Base-by-base conservation (phyloP, 1,140 invertebrate genomes). In the Frieseomelitta varia region DNA sequence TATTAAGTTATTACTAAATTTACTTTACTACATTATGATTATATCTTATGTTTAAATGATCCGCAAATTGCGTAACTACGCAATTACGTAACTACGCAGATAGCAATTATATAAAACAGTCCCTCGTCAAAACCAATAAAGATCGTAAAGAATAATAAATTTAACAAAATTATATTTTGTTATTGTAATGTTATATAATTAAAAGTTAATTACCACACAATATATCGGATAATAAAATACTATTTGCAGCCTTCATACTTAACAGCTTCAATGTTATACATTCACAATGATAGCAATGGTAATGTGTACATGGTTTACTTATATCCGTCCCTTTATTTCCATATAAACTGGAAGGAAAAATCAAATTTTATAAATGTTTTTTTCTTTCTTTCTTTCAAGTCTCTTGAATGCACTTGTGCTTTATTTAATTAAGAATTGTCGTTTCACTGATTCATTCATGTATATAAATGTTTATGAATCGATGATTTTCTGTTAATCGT, bases 21-120 rank as follows among this genome's bases (percentile, higher is more conserved):
- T 92, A 92, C 85, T 91, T 90, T 85, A 81, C 86, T 92, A 90
- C 87, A 88, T 89, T 94, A 93, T 88, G 93, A 90, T 94, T 93
- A 94, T 90, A 88, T 80, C 81, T 77, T 85, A 76, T 75, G 78
- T 79, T 68, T 84, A 77, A 85, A 81, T 84, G 69, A 81, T 79
- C 61, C 84, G 73, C 74, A 68, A 92, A 92, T 87, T 92, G 91
- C 93, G 92, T 92, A 86, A 91, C 85, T 93, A 90, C 87, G 90
- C 85, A 89, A n/a, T 92, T 92, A 92, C 93, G 92, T 92, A 86
- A 91, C 85, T 93, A 90, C 87, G 90, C 85, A 89, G 89, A 91
- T 92, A 93, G 90, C 91, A 93, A 90, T 93, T 93, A 94, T 94
- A 94, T 91, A 95, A 94, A 95, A 95, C 94, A 95, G 93, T 95